Evolutionary conservation across 2,888 invertebrate species (phyloP), one percentile per base, ranked within the genome.

Genomic region (Lasioglossum villosulum): DNA sequence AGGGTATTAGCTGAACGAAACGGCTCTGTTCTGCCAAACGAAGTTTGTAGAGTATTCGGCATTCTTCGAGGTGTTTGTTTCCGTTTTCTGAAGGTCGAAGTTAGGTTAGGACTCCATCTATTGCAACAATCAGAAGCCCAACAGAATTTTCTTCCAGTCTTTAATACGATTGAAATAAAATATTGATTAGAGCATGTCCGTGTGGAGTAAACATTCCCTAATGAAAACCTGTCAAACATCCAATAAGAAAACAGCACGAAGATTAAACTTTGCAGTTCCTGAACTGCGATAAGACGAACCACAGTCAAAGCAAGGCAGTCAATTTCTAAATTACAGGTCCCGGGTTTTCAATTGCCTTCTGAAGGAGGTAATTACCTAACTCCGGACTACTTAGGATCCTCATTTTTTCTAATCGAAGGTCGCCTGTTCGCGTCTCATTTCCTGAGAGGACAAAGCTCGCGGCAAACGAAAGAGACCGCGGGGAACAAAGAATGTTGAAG

Each of bases 401-500:
- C 27, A 27, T 52, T 75, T 68, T 71, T 72, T 75, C 70, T 78
- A 75, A 71, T 82, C 63, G 63, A 10, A 42, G 45, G 14, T 56
- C 71, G 23, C 59, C 39, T 23, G n/a, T 19, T 48, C 68, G n/a
- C 52, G 34, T 48, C 77, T 8, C 30, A 4, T 5, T 23, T 45
- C 30, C 34, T 23, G 16, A 63, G 23, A 48, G 34, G 48, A 74
- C 56, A 72, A 75, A 66, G 72, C 34, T 16, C 8, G 37, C 56
- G 14, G 71, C 66, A 37, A 80, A 82, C 42, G 82, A 86, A 76
- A 68, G 39, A 68, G 74, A 34, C 70, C 73, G 23, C 30, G 23
- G 70, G 52, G 52, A 74, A 73, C 56, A 70, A 85, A 89, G 84
- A 89, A 89, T 82, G 78, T 42, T 16, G 73, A 74, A 76, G 68